phyloP scores from a whole-genome alignment of 2,888 invertebrate genomes.

The Byasa hedistus region DNA sequence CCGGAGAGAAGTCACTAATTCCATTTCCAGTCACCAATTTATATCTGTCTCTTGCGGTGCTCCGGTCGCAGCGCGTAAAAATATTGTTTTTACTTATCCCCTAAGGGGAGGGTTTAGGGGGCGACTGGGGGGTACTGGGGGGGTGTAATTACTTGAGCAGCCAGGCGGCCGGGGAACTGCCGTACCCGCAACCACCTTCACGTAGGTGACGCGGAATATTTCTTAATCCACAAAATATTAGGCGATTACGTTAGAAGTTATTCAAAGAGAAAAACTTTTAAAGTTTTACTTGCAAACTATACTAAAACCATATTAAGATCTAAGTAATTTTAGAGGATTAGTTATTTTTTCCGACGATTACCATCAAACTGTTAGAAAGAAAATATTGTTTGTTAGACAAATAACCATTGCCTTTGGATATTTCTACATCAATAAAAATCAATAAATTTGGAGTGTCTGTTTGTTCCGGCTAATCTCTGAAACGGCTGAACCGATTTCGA shows the following conservation, averaged over 20 bases:
- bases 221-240: slow-evolving; percentile 53
- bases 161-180: slow-evolving; percentile 69
- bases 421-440: no score
- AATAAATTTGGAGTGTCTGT: no score
- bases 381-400: no score
- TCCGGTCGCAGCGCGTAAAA: slow-evolving; percentile 70
- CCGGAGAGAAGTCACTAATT: slow-evolving; percentile 53
- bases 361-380: no score
- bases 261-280: slow-evolving; percentile 12
- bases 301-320: no score
- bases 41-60: slow-evolving; percentile 75
- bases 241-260: slow-evolving; percentile 9
- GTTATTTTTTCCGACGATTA: no score
- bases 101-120: slow-evolving; percentile 43
- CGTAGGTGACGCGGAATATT: slow-evolving; percentile 60
- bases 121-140: slow-evolving; percentile 38
- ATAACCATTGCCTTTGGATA: no score
- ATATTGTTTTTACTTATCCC: slow-evolving; percentile 79
- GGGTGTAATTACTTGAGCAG: slow-evolving; percentile 76
- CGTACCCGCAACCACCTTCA: slow-evolving; percentile 58
- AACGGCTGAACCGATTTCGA: no score
- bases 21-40: slow-evolving; percentile 71
- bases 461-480: no score
- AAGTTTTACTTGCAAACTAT: no score
- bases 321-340: no score